Percentiles rank a stretch among this genome's conserved stretches.
These are phyloP conservation scores for Amiota mariae DNA, from an alignment of 2,888 invertebrate species.

Conservation along the genomic window DNA sequence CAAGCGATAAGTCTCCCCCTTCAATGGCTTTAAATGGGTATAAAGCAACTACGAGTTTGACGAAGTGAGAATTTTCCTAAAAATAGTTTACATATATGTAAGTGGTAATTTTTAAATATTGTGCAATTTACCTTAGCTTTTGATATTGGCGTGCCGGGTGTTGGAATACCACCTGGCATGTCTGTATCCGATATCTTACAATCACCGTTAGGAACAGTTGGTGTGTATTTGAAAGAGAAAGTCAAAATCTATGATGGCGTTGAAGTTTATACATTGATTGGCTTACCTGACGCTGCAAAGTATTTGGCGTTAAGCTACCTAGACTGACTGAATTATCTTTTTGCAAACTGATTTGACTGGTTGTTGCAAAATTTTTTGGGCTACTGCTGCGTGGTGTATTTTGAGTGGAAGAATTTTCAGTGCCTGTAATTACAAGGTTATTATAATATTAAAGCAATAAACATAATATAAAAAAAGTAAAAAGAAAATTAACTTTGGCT, in stretches of 20 bases:
- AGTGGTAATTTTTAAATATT: background rate
- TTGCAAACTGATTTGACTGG: conserved; percentile 74
- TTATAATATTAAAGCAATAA: background rate
- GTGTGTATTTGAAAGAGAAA: conserved; percentile 73
- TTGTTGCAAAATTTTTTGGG: conserved; percentile 73
- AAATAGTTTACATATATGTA: conserved; percentile 28
- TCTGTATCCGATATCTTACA: conserved; percentile 71
- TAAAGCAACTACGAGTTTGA: conserved; percentile 89
- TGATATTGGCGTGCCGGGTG: conserved; percentile 87
- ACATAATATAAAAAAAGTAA: no score
- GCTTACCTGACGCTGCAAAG: conserved; percentile 72
- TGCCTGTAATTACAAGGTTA: conserved; percentile 63
- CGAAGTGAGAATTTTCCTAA: conserved; percentile 77
- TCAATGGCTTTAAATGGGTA: conserved; percentile 94
- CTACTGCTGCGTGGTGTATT: conserved; percentile 74
- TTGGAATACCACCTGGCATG: conserved; percentile 82
- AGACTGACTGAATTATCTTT: conserved; percentile 74
- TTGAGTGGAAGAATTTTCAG: conserved; percentile 74
- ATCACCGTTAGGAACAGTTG: conserved; percentile 73
- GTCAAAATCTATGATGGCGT: conserved; percentile 68
- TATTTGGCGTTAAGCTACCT: conserved; percentile 73
- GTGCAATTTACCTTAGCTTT: conserved; percentile 81
- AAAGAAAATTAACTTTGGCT: no score
- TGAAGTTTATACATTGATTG: background rate
- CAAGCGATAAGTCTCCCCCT: conserved; percentile 89